A percentile compares a stretch with the other conserved stretches of the same genome.
Evolutionary conservation across 2,113 vertebrate species (phyloP).

Genomic region (human (Homo sapiens)): DNA sequence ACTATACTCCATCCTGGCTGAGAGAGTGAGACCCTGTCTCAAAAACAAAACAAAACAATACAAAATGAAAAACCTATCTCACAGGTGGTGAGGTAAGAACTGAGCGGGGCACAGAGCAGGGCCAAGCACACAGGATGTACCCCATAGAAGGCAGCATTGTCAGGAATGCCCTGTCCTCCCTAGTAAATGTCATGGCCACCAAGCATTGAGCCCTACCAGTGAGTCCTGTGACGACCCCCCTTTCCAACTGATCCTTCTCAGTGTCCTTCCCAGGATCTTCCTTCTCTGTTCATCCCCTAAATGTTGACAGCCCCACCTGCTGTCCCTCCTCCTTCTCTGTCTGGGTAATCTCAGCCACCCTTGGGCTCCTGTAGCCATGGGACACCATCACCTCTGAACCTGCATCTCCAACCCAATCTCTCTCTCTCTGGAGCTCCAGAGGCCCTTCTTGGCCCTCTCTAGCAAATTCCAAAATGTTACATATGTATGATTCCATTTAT

Average conservation of each 20-base stretch:
- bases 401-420: neutral
- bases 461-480: neutral
- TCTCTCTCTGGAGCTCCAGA: neutral
- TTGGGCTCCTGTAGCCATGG: rapidly evolving
- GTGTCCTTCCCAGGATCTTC: neutral
- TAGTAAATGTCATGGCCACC: no score
- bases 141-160: rapidly evolving
- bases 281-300: neutral
- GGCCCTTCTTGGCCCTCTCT: neutral
- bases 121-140: rapidly evolving
- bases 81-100: neutral
- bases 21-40: no score
- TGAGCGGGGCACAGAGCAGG: neutral
- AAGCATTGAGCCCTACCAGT: rapidly evolving
- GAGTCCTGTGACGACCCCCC: neutral
- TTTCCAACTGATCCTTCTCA: neutral
- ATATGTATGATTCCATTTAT: neutral
- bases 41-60: no score
- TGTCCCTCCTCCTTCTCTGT: neutral
- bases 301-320: no score
- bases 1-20: no score
- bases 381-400: neutral
- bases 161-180: neutral
- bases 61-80: neutral
- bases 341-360: neutral